Base-by-base conservation (phyloP, 2,888 invertebrate species). In the Chymomyza fuscimana region DNA sequence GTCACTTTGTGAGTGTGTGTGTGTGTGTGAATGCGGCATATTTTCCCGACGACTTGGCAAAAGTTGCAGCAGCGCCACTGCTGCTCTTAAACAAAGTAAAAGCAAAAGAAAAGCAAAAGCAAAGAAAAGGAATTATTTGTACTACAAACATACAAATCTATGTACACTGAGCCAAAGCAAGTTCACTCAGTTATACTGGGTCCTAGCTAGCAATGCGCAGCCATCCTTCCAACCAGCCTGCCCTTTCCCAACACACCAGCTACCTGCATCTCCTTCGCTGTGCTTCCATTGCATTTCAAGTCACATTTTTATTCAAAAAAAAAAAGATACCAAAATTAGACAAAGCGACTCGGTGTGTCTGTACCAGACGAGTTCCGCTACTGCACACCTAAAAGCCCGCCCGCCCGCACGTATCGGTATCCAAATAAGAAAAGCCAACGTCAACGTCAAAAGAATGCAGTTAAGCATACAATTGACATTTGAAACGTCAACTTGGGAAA, bases 391-490 rank as follows among this genome's bases (percentile, higher is more conserved):
- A 15, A 10, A 32, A 32, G 7, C 32, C 4, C 12, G 40, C 2
- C 12, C 65, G 52, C 66, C 65, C 62, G 56, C 54, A 40, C 51
- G 65, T 12, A 25, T 25, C 15, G n/a, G 19, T 65, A 64, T 63
- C 74, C 79, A 78, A 81, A 84, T 83, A 86, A 84, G 83, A 78
- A 83, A 82, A 78, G 78, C 70, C 82, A 67, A 46, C 69, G 79
- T 52, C 71, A 79, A 70, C 76, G 82, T 87, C 78, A 82, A 84
- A 84, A 84, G 86, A 88, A 86, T 86, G 87, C 86, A 86, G 86
- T 86, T 86, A 86, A 86, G 86, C 79, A 88, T 88, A 90, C 90
- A 90, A 90, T 90, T 90, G 90, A 90, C 88, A 89, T 90, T 88
- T 89, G 85, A 89, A 89, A 88, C 85, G 84, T 81, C 89, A 86